Evolutionary conservation across 2,797 vertebrate genomes (phyloP).

Genomic region (Phaenicophaeus curvirostris): DNA sequence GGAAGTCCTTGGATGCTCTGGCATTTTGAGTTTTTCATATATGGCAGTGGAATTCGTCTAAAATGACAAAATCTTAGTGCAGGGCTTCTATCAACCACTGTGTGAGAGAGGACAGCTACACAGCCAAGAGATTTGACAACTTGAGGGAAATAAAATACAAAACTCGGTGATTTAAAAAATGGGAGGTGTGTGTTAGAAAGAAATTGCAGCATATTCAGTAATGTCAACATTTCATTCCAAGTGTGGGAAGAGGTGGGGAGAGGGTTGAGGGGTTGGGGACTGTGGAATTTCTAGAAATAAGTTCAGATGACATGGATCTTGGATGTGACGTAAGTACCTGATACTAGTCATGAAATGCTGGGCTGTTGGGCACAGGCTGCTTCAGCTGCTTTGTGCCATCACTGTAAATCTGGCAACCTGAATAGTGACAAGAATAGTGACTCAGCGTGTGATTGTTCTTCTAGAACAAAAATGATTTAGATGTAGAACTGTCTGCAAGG

Average conservation of each 20-base stretch:
- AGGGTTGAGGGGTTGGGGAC: neutral
- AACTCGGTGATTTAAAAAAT: neutral
- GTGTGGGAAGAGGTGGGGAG: neutral
- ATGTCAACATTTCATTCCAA: neutral
- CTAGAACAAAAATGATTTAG: neutral
- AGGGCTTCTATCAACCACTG: neutral
- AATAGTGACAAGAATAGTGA: neutral
- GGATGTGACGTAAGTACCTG: neutral
- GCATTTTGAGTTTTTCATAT: neutral
- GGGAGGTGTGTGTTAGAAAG: neutral
- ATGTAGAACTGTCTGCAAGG: neutral
- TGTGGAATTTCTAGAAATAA: neutral
- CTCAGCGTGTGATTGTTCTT: neutral
- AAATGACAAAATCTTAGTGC: neutral
- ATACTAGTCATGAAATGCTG: neutral
- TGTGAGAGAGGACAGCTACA: neutral
- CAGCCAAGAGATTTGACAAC: neutral
- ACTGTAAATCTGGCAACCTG: neutral
- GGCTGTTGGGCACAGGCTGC: neutral
- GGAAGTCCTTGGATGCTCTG: neutral
- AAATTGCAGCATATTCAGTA: neutral
- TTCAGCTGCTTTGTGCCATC: neutral
- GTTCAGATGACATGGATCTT: neutral
- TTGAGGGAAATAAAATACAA: neutral
- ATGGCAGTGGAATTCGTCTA: neutral